Evolutionary conservation across 2,888 invertebrate species (phyloP), one percentile per base, ranked within the genome.

Genomic region (Mechanitis mazaeus): DNA sequence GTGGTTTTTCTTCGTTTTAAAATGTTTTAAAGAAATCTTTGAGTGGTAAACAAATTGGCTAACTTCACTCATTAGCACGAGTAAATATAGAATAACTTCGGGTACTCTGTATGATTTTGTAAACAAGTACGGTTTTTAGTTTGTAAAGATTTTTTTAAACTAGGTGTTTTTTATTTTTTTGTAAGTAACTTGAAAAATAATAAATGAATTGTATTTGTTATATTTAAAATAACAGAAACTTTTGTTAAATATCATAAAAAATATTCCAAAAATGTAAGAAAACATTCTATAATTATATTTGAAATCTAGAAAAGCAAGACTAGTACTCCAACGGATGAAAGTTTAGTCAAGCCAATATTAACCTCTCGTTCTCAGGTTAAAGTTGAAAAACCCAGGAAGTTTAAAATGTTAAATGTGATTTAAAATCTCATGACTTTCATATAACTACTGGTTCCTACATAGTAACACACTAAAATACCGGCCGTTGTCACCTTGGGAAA

Each of bases 401-500:
- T 68, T 65, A 70, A 69, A 72, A 70, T 68, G 68, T 67, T 69
- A 60, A 60, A 58, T 56, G 66, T 65, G 67, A 68, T 71, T 69
- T 69, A 67, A 71, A 68, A 63, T 70, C 71, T 68, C 72, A 31
- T 46, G 71, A 66, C 68, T 63, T 66, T 63, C 68, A 62, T 68
- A 68, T 67, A 69, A 70, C 69, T 68, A 67, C 71, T 68, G 69
- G 64, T 67, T 60, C 67, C 69, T 66, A 69, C 71, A 71, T 70
- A 72, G 68, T 69, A 72, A 70, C 72, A 72, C 71, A 69, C 69
- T 65, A 67, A 71, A 69, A 68, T 68, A 68, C 68, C 68, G 64
- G 60, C 64, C 69, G 70, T 67, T 72, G 72, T 72, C 73, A 72
- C 72, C 73, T 72, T 71, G 72, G 73, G 73, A 72, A 73, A 73